Base-by-base conservation (phyloP, 1,140 invertebrate genomes). In the Mactra quadrangularis region DNA sequence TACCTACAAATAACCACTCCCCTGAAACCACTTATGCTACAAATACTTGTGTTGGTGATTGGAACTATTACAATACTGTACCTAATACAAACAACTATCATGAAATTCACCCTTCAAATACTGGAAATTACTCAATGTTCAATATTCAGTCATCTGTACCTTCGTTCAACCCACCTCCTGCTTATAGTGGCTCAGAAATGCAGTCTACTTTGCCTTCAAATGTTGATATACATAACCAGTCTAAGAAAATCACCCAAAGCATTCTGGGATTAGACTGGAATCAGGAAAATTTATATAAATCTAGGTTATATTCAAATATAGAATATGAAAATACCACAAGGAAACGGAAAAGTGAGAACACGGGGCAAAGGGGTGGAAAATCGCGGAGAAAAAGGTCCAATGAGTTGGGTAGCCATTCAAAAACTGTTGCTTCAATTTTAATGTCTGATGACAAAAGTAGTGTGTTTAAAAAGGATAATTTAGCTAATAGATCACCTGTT, bases 231-330 rank as follows among this genome's bases (percentile, higher is more conserved):
- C 77, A 81, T 71, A 66, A 81, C 25, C 62, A 81, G 53, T 66
- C 77, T 22, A 81, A 57, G 77, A 81, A 81, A 71, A 81, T 81
- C 19, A 68, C 77, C 19, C 64, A 81, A 52, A 81, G 19, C 41
- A 70, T 81, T 45, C 35, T 81, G 0, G 31, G 47, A 11, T 38
- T 22, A 17, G 77, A 81, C 27, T 81, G 77, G 77, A 52, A 38
- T 22, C 25, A 19, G 9, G 38, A 57, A 13, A 71, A 19, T 17
- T 4, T 60, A 22, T 81, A 70, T 31, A 81, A 81, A 33, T 60
- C 77, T 41, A 57, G 31, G n/a, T 4, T 71, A 13, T 81, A 81
- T 31, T 60, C 77, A 2, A 55, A 70, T 31, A 22, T 71, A 60
- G 77, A 50, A 6, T 17, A 31, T 15, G 47, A 81, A 27, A 52